These are phyloP conservation scores for Telmatherina bonti DNA, from an alignment of 2,797 vertebrate species.

Conservation along the genomic window DNA sequence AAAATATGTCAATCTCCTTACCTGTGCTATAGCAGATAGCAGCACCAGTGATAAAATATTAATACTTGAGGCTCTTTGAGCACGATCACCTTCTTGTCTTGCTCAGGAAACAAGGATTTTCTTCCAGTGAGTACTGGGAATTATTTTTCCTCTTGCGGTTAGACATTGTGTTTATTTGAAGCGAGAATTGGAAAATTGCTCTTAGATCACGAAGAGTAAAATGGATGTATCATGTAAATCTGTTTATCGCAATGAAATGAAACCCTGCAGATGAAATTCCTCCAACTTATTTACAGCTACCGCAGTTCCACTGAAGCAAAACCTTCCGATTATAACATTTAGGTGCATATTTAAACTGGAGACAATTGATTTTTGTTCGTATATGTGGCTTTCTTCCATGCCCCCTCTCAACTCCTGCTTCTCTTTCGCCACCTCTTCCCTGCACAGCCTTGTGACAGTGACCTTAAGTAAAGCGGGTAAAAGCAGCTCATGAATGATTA, in stretches of 20 bases:
- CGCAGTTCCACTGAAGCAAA: constrained; percentile 16
- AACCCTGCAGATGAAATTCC: constrained; percentile 24
- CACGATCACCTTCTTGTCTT: constrained; percentile 38
- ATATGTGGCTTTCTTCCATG: not conserved
- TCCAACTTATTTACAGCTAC: constrained; percentile 33
- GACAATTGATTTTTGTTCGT: not conserved
- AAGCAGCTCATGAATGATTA: constrained; percentile 85
- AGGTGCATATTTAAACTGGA: not conserved
- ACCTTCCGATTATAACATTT: constrained; percentile 13
- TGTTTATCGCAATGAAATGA: constrained; percentile 21
- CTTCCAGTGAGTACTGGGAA: not conserved
- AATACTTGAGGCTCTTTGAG: constrained; percentile 39
- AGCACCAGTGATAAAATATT: constrained; percentile 63
- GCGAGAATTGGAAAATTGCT: not conserved
- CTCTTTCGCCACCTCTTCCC: constrained; percentile 8
- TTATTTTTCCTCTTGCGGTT: not conserved
- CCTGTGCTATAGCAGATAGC: not conserved
- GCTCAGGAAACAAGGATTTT: not conserved
- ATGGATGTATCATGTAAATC: not conserved
- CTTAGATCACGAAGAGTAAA: not conserved
- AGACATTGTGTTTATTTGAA: constrained; percentile 27
- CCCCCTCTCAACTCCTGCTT: too few relatives aligned
- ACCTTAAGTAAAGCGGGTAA: constrained; percentile 81
- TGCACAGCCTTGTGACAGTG: constrained; percentile 68
- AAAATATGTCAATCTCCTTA: not conserved